These are phyloP conservation scores for Sula dactylatra DNA, from an alignment of 2,113 vertebrate species.

Conservation along the genomic window DNA sequence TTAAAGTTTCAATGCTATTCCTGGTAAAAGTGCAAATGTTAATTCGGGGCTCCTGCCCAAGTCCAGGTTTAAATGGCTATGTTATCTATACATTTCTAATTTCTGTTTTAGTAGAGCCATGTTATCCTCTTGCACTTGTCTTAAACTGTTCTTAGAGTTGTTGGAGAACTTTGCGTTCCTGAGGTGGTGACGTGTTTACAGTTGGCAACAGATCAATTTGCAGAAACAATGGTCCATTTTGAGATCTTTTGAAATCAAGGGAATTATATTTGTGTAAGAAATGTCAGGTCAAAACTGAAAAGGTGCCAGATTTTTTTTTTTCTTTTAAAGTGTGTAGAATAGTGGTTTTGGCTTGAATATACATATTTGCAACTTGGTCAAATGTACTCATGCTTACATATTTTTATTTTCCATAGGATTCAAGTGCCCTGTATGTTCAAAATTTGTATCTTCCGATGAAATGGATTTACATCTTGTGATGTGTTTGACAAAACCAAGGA, in stretches of 20 bases:
- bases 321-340: background rate
- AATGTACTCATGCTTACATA: background rate
- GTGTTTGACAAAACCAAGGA: slow-evolving; percentile 95
- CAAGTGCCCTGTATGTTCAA: slow-evolving; percentile 95
- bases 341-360: background rate
- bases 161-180: background rate
- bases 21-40: background rate
- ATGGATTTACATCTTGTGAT: slow-evolving; percentile 96
- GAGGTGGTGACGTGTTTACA: background rate
- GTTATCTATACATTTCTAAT: background rate
- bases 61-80: background rate
- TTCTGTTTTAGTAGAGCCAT: background rate
- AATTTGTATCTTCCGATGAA: slow-evolving; percentile 93
- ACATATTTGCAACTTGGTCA: background rate
- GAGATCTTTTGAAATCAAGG: background rate
- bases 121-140: background rate
- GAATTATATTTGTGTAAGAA: background rate
- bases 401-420: slow-evolving; percentile 79
- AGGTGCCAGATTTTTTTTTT: background rate
- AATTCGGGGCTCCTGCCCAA: background rate
- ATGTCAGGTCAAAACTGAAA: background rate
- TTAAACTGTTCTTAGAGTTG: background rate
- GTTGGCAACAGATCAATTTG: background rate
- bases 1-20: background rate
- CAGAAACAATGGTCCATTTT: background rate